Evolutionary conservation across 2,797 vertebrate genomes (phyloP), one percentile per base, ranked within the genome.

Genomic region (Schizopygopsis pylzovi): DNA sequence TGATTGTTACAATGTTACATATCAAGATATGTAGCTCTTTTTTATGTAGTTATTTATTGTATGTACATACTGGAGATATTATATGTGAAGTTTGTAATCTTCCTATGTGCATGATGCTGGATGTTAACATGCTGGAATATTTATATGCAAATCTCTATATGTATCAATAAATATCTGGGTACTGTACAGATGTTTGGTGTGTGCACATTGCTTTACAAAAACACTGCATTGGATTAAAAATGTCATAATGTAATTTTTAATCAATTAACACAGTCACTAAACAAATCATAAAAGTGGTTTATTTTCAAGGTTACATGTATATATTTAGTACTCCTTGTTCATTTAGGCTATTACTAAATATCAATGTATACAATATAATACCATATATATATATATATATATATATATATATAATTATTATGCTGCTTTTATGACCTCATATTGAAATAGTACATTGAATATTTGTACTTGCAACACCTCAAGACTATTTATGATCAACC

Each of bases 1-100:
- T 73, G 5, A 87, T 75, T 89, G 86, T 92, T 89, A 83, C 67
- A 85, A 76, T 76, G 54, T 52, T 72, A 33, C 33, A 33, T 33
- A 33, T 33, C 33, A 33, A 45, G 18, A 70, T 15, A 71, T n/a
- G 73, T 56, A 78, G 73, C 63, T 70, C 15, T 65, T 78, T 75
- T 52, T 5, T 54, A 79, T 78, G 11, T 49, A 25, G 8, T 65
- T 65, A 83, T 76, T 83, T 67, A 47, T 33, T 65, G 25, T 33
- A 47, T 65, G 65, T 71, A 71, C 47, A 54, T 43, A 56, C 49
- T 6, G 7, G 61, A 65, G 18, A 49, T 83, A 37, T 39, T 75
- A 61, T 73, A 59, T 12, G 18, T 81, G 16, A 28, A 63, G 54
- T 75, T 75, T 75, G 41, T 43, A 49, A 43, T 45, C 54, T 61